Conservation (phyloP, 2,797 vertebrate species). For the Alauda arvensis region DNA sequence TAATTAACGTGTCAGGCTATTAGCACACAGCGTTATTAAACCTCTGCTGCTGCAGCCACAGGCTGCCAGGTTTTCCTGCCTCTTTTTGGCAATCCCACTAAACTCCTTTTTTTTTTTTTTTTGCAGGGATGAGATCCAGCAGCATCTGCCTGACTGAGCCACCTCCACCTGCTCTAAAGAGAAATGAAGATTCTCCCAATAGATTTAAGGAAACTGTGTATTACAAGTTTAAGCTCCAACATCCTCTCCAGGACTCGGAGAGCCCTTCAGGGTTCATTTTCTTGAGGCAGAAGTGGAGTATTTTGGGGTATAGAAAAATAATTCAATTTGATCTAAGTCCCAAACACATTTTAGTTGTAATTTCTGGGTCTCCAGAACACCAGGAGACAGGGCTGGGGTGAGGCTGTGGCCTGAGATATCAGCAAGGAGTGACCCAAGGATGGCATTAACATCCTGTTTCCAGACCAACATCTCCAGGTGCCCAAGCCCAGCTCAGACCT, state of each 20-base stretch:
- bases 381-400: background rate
- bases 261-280: background rate
- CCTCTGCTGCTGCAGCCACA: slow-evolving; percentile 29
- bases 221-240: background rate
- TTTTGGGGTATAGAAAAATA: background rate
- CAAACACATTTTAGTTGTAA: background rate
- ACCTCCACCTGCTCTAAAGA: background rate
- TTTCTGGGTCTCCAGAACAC: background rate
- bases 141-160: background rate
- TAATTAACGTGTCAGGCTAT: slow-evolving; percentile 45
- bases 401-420: no score
- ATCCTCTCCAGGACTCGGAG: background rate
- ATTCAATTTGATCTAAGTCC: accelerated
- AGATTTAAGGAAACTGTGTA: accelerated
- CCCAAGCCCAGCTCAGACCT: background rate
- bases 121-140: background rate
- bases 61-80: background rate
- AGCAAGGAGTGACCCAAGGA: background rate
- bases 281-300: background rate
- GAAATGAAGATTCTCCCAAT: accelerated
- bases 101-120: background rate
- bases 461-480: background rate
- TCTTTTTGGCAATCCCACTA: background rate
- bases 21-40: slow-evolving; percentile 42
- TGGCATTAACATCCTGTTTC: background rate